Evolutionary conservation across 2,797 vertebrate species (phyloP), one percentile per base, ranked within the genome.

Genomic region (Cynopterus sphinx): DNA sequence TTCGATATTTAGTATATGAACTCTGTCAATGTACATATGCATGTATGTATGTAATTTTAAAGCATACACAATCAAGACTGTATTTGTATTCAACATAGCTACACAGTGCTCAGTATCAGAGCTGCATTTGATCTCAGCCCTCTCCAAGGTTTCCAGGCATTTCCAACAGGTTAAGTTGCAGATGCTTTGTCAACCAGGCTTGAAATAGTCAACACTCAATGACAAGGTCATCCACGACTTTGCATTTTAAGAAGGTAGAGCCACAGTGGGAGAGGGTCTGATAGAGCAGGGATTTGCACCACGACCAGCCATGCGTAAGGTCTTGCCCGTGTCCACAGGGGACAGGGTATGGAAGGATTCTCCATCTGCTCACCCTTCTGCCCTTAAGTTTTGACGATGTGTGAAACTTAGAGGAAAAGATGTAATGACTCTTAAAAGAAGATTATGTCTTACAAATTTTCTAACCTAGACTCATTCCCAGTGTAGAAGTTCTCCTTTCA

Each of bases 291-390:
- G 3, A 51, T 6, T 24, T 11, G 21, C 13, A 43, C 12, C 6
- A 6, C 39, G 51, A 16, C 2, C 57, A 84, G 9, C 28, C 31
- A 41, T 51, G 4, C n/a, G 1, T 13, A 41, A 1, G 9, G 12
- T 46, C 41, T 33, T 7, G 3, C 5, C 36, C 5, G 9, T 36
- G 43, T 63, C 43, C 39, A 39, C 12, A n/a, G n/a, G 19, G 26
- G 15, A 1, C 11, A 43, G 15, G 22, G 11, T 33, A 16, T 65
- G 4, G 1, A 11, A 16, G 31, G 8, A 1, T 11, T 2, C 5
- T 89, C n/a, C 49, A 19, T 85, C 55, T 85, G 43, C 49, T 85
- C 43, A 79, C 21, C 33, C n/a, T 53, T 73, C 33, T 43, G 31
- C 11, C 57, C 31, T 24, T 61, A 41, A 92, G 7, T 28, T 43